These are phyloP conservation scores for Neodontobutis hainanensis DNA, from an alignment of 2,113 vertebrate species.

Conservation along the genomic window DNA sequence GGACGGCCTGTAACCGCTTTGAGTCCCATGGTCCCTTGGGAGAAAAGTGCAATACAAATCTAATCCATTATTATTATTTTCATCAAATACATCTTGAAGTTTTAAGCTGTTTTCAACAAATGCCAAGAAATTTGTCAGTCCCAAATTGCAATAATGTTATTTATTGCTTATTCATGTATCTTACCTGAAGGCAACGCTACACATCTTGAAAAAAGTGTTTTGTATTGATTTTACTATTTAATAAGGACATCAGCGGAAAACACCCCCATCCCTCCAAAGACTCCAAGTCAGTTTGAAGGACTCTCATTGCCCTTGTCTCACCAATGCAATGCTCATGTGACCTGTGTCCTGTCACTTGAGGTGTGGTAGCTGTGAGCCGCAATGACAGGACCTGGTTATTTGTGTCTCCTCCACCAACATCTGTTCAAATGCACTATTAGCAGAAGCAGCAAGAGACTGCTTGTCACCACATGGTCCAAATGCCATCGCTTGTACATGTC, in stretches of 20 bases:
- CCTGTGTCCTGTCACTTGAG: conserved; percentile 58
- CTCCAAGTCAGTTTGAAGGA: conserved; percentile 6
- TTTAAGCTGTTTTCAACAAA: no score
- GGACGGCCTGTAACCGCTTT: no score
- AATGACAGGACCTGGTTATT: conserved; percentile 66
- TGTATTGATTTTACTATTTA: no score
- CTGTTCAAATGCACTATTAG: conserved; percentile 53
- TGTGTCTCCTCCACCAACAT: conserved; percentile 50
- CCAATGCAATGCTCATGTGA: conserved; percentile 23
- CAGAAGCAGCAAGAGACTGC: conserved; percentile 28
- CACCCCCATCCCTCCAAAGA: not conserved
- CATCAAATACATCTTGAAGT: no score
- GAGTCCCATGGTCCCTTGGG: no score
- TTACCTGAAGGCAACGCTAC: no score
- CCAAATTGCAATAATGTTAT: no score
- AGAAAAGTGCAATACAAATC: no score
- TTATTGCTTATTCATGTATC: no score
- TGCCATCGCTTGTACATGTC: conserved; percentile 1
- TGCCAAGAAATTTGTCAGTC: no score
- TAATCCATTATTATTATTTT: no score
- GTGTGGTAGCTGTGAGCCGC: conserved; percentile 55
- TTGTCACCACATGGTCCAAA: conserved; percentile 12
- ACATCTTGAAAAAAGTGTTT: no score
- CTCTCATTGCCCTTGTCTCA: conserved; percentile 25
- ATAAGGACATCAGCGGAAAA: not conserved